Evolutionary conservation across 1,140 invertebrate species (phyloP).

Genomic region (Hyposmocoma kahamanoa): DNA sequence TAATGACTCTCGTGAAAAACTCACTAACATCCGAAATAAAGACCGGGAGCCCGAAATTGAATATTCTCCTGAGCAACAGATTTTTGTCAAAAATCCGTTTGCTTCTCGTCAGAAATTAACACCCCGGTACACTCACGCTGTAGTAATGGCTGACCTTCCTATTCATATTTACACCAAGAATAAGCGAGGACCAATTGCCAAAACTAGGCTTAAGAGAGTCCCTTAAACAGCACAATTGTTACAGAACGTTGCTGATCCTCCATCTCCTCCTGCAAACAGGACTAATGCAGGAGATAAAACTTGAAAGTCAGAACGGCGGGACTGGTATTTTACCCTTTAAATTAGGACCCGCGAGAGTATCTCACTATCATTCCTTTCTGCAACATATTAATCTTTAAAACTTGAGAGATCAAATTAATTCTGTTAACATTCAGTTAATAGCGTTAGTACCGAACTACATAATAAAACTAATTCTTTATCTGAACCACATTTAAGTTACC

Average conservation of each 20-base stretch:
- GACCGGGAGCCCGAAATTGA: constrained; percentile 18
- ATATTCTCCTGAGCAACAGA: constrained; percentile 18
- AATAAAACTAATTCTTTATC: constrained; percentile 22
- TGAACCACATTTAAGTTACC: constrained; percentile 18
- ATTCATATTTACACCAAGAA: constrained; percentile 6
- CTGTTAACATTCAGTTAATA: constrained; percentile 11
- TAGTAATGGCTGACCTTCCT: constrained; percentile 1
- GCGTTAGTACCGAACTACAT: constrained; percentile 7
- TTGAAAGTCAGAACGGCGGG: too few relatives aligned
- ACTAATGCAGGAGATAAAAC: neutral
- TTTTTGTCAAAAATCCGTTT: constrained; percentile 22
- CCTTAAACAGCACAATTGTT: neutral
- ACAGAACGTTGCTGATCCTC: neutral
- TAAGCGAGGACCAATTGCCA: constrained; percentile 3
- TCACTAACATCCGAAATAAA: constrained; percentile 3
- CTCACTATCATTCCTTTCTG: constrained; percentile 4
- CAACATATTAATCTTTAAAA: neutral
- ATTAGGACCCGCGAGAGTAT: neutral
- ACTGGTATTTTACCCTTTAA: too few relatives aligned
- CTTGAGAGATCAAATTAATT: constrained; percentile 4
- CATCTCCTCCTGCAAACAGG: neutral
- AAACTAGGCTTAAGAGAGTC: neutral
- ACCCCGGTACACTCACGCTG: constrained; percentile 3
- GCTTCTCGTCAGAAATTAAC: constrained; percentile 15
- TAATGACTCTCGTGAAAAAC: neutral